Evolutionary conservation across 2,888 invertebrate species (phyloP).

Genomic region (Aproaerema taeniolella): DNA sequence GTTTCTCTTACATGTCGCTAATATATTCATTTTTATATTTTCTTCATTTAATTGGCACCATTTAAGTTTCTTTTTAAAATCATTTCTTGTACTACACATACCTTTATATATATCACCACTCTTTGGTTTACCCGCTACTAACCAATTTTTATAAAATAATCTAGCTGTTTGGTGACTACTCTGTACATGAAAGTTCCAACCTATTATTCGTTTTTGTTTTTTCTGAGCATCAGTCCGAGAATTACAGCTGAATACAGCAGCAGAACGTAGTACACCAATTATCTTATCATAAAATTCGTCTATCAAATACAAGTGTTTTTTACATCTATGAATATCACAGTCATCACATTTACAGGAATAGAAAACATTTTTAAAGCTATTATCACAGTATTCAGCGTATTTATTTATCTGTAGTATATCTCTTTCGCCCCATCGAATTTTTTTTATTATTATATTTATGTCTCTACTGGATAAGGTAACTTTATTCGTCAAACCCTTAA

Average conservation of each 20-base stretch:
- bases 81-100: not conserved
- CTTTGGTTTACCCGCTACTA: not conserved
- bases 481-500: not conserved
- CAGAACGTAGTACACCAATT: not conserved
- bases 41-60: not conserved
- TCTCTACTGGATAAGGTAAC: not conserved
- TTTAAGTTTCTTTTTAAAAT: not conserved
- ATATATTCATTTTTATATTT: not conserved
- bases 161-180: not conserved
- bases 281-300: not conserved
- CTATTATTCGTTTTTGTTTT: not conserved
- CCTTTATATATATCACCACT: not conserved
- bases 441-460: not conserved
- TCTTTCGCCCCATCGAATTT: not conserved
- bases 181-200: not conserved
- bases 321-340: not conserved
- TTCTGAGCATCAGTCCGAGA: not conserved
- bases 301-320: not conserved
- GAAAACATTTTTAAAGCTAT: not conserved
- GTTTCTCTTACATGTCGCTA: not conserved
- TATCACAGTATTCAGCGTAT: not conserved
- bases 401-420: not conserved
- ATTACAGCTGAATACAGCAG: too few species aligned
- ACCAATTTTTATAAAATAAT: not conserved
- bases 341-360: not conserved